Evolutionary conservation across 2,113 vertebrate species (phyloP), one percentile per base, ranked within the genome.

Genomic region (Hiodon tergisus): DNA sequence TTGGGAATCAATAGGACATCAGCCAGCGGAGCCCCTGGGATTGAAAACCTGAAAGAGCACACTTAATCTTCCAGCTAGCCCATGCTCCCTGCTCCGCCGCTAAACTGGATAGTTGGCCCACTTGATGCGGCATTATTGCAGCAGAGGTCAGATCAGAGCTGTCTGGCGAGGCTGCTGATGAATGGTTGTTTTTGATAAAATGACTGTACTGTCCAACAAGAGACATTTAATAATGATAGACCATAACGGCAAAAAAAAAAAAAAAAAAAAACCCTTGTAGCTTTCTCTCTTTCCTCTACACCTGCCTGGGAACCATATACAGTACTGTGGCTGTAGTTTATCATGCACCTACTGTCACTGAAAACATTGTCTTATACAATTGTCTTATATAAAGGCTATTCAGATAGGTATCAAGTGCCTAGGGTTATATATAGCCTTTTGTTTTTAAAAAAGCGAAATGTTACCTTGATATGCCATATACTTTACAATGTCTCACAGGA

Each of bases 41-140:
- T 92, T 88, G 90, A 89, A 92, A 93, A 92, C 88, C 93, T 92
- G 92, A 91, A 93, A 85, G 93, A 91, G 87, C n/a, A 84, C 93
- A 94, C 95, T 98, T 95, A 94, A 98, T 98, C 96, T 97, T 94
- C 92, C 87, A 93, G 93, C 90, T 79, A 83, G 93, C 91, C 89
- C 89, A 85, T 89, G 92, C 94, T 98, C 95, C 92, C 93, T 95
- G 95, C 94, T 94, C 94, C 78, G 90, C 92, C 84, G 92, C 94
- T 96, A 94, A 97, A 94, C 89, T 92, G 93, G 91, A 92, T 91
- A 91, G 88, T 96, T 99, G 97, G 94, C 96, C 95, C 93, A 86
- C 93, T 93, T 97, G 96, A 97, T 96, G 94, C 86, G 83, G 94
- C 93, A 94, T 96, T 92, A 96, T 95, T 92, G 96, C 95, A 86